Percentiles rank a stretch among this genome's conserved stretches.
Conservation (phyloP, 1,140 invertebrate genomes). For the Sitobion miscanthi region DNA sequence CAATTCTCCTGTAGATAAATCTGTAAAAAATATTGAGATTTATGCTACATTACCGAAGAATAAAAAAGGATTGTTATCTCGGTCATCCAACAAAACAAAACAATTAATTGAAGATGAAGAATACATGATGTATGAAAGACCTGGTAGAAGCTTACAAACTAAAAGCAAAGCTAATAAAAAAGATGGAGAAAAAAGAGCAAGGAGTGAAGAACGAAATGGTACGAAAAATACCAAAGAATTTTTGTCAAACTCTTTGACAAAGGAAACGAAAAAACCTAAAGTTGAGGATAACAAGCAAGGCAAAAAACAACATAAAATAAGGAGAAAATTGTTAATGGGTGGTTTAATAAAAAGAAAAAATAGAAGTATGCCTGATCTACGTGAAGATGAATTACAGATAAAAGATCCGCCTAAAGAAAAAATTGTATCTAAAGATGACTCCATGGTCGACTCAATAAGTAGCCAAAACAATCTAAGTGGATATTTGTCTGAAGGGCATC, state of each 20-base stretch:
- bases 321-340: conserved; percentile 86
- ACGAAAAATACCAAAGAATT: conserved; percentile 65
- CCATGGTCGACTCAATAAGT: conserved; percentile 72
- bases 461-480: conserved; percentile 73
- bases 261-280: conserved; percentile 59
- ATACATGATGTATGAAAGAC: conserved; percentile 70
- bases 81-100: conserved; percentile 61
- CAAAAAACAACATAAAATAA: conserved; percentile 90
- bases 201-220: conserved; percentile 78
- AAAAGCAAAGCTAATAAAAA: conserved; percentile 74
- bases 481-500: conserved; percentile 85
- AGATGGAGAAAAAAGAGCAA: conserved; percentile 77
- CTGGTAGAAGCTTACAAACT: conserved; percentile 68
- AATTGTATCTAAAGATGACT: conserved; percentile 74
- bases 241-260: conserved; percentile 60
- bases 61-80: conserved; percentile 70
- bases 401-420: conserved; percentile 58
- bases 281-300: conserved; percentile 71
- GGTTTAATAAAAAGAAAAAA: conserved; percentile 87
- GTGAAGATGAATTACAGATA: conserved; percentile 66
- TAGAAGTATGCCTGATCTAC: conserved; percentile 87
- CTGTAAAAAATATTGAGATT: conserved; percentile 79
- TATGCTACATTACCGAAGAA: conserved; percentile 87
- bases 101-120: conserved; percentile 76
- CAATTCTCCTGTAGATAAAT: conserved; percentile 51